Evolutionary conservation across 2,797 vertebrate species (phyloP), one percentile per base, ranked within the genome.

Genomic region (Pseudomugil gertrudae): DNA sequence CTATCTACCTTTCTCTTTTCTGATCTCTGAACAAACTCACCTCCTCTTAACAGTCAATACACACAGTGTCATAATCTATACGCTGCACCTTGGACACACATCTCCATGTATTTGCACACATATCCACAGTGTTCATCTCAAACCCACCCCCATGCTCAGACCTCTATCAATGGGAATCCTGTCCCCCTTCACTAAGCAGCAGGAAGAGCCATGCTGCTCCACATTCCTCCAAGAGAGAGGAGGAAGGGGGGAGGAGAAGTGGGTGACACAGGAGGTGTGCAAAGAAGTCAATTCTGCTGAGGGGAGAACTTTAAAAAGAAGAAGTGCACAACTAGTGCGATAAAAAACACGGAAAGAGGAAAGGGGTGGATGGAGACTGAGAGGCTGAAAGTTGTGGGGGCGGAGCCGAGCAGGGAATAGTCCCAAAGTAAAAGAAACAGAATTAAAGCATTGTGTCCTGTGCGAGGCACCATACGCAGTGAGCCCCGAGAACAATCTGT

Each of bases 161-260:
- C 69, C 69, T 71, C 89, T 79, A 94, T 94, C 93, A 95, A 95
- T 94, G 92, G 92, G 90, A 93, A 92, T 93, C 88, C 89, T 95
- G 94, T 94, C 89, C 91, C 90, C 82, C 78, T 80, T 83, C 83
- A 77, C 78, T 57, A 48, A 81, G 75, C 77, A 78, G 85, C 91
- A 92, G 92, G 91, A 94, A 92, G 89, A 91, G 78, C 77, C 35
- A 59, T 38, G 73, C 88, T 83, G 85, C 87, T 83, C 83, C 74
- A 87, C 89, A 94, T 94, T 94, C 93, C 93, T 92, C 79, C 56
- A 77, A 86, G 74, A 76, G 84, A 76, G 78, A 76, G 74, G 27
- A 67, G 65, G 80, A 74, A 66, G 65, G 61, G n/a, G 74, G 74
- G 80, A 70, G 84, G 72, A 83, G 64, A 80, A 63, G 61, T 13